Percentiles rank a stretch among this genome's conserved stretches.
These are phyloP conservation scores for Ceuthmochares aereus DNA, from an alignment of 2,113 vertebrate species.

Conservation along the genomic window DNA sequence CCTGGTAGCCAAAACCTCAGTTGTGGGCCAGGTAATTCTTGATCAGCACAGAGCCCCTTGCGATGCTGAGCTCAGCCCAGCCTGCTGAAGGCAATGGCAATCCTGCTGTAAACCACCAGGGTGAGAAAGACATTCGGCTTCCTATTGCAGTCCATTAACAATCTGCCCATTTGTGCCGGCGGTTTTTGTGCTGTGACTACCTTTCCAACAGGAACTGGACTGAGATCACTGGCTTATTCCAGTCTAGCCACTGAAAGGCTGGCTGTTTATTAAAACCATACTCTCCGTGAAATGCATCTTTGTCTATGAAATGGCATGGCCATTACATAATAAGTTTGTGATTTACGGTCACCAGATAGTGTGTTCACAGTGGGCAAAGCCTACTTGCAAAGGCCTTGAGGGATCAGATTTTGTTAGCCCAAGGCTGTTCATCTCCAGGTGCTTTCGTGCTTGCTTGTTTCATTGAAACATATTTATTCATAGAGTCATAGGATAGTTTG, in stretches of 20 bases:
- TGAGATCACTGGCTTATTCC: conserved; percentile 54
- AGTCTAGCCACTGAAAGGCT: conserved; percentile 44
- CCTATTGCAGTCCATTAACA: background rate
- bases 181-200: conserved; percentile 19
- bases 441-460: background rate
- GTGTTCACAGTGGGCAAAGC: conserved; percentile 14
- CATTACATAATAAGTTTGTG: conserved; percentile 16
- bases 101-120: background rate
- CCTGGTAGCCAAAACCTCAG: background rate
- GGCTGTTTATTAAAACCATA: conserved; percentile 64
- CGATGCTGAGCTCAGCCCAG: background rate
- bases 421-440: conserved; percentile 15
- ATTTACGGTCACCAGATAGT: conserved; percentile 34
- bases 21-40: background rate
- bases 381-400: background rate
- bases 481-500: no score
- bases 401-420: background rate
- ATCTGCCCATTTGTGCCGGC: background rate
- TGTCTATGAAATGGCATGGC: background rate
- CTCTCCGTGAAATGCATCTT: conserved; percentile 60
- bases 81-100: background rate
- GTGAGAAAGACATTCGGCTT: background rate
- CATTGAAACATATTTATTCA: background rate
- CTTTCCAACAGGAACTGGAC: conserved; percentile 46
- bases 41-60: background rate